Percentiles rank a stretch among this genome's conserved stretches.
Evolutionary conservation across 2,113 vertebrate species (phyloP).

Genomic region (Perca schrenkii): DNA sequence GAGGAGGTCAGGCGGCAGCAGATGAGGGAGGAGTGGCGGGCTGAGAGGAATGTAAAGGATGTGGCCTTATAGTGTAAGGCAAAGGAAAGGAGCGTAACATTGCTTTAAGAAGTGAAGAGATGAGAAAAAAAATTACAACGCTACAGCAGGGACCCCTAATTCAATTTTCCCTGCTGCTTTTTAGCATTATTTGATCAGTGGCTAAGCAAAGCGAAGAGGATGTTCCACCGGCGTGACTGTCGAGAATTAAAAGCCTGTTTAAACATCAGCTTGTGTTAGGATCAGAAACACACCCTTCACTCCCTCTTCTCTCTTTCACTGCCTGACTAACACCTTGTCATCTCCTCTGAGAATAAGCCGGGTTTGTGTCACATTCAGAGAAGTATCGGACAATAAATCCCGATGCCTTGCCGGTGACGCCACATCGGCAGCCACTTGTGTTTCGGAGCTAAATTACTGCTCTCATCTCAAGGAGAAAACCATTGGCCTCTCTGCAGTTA

Average conservation of each 20-base stretch:
- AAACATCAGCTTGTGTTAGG: slow-evolving; percentile 57
- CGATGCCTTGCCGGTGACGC: not conserved
- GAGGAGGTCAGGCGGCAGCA: slow-evolving; percentile 24
- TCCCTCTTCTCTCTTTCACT: slow-evolving; percentile 9
- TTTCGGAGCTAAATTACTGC: slow-evolving; percentile 21
- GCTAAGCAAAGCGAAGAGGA: slow-evolving; percentile 53
- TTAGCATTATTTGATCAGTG: slow-evolving; percentile 75
- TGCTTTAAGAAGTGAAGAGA: slow-evolving; percentile 49
- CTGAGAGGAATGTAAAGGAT: slow-evolving; percentile 48
- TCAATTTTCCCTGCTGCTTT: slow-evolving; percentile 72
- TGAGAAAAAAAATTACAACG: not conserved
- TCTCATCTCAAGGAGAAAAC: slow-evolving; percentile 6
- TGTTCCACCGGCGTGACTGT: slow-evolving; percentile 47
- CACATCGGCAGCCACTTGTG: slow-evolving; percentile 19
- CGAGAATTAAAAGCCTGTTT: slow-evolving; percentile 73
- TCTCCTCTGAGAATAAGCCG: slow-evolving; percentile 41
- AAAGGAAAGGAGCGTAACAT: slow-evolving; percentile 47
- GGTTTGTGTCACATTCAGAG: slow-evolving; percentile 41
- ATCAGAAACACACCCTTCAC: slow-evolving; percentile 36
- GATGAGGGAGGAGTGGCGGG: slow-evolving; percentile 17
- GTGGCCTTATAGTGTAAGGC: slow-evolving; percentile 24
- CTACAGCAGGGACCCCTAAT: slow-evolving; percentile 65
- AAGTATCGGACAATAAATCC: slow-evolving; percentile 36
- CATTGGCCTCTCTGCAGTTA: not conserved
- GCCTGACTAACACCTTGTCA: slow-evolving; percentile 35